A percentile compares a stretch with the other conserved stretches of the same genome.
These are phyloP conservation scores for Paguma larvata DNA, from an alignment of 2,797 vertebrate genomes.

Conservation along the genomic window DNA sequence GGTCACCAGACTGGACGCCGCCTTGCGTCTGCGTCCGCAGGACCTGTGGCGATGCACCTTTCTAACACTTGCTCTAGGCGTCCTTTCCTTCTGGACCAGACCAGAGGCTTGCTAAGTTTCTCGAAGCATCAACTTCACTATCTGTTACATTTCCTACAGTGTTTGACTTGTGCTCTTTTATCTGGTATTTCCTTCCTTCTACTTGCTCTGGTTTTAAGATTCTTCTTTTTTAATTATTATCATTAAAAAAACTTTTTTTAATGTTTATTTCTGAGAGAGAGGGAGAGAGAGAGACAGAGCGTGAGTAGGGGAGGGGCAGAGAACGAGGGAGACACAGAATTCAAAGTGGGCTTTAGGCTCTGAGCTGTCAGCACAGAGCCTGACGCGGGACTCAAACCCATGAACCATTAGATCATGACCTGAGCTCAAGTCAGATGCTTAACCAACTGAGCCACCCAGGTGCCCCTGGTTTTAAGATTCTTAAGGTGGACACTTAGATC, in stretches of 20 bases:
- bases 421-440: too few relatives aligned
- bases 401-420: too few relatives aligned
- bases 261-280: too few relatives aligned
- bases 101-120: background rate
- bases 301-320: too few relatives aligned
- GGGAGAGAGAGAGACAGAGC: too few relatives aligned
- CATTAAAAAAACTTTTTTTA: too few relatives aligned
- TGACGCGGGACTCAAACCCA: too few relatives aligned
- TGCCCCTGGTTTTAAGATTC: background rate
- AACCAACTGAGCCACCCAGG: too few relatives aligned
- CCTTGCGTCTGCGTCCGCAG: accelerated
- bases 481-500: background rate
- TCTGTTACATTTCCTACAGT: background rate
- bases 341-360: too few relatives aligned
- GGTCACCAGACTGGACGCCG: background rate
- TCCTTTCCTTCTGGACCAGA: background rate
- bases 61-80: background rate
- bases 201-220: background rate
- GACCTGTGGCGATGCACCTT: background rate
- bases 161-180: background rate
- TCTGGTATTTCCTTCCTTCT: background rate
- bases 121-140: background rate
- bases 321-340: too few relatives aligned
- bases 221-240: background rate
- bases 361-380: too few relatives aligned